Base-by-base conservation (phyloP, 2,888 invertebrate species). In the Steromphala cineraria region DNA sequence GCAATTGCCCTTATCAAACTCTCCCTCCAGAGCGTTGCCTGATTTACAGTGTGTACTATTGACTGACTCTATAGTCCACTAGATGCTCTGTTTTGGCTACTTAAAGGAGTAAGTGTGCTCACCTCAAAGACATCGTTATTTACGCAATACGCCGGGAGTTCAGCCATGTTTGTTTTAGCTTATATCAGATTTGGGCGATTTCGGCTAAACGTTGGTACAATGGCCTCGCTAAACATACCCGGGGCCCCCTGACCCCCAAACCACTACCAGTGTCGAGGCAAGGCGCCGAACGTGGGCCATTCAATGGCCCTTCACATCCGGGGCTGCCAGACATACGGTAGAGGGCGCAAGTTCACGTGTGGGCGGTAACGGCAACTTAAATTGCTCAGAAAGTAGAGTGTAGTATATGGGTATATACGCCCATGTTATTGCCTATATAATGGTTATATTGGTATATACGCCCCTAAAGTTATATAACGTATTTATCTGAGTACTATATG, bases 181-280 rank as follows among this genome's bases (percentile, higher is more conserved):
- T 62, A 62, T 62, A 28, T 62, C 62, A 62, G 62, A 62, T 62
- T 62, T 62, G 28, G 62, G 24, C 62, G 62, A 62, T 62, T 62
- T 62, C 62, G 28, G 62, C 28, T 62, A 62, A 62, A 62, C 62
- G 62, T 62, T 62, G 24, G 62, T 21, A 62, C 62, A 62, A 62
- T 62, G 62, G 7, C 24, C 62, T 46, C 3, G 62, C 62, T 62
- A 62, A 62, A 62, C 62, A 62, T 62, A 62, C 62, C 28, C 62
- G 13, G 24, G 62, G 28, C 62, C 62, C 24, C 15, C 8, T 13
- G 62, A 19, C 62, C 62, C 21, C 28, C 17, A 21, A 19, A 28
- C 62, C 62, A 62, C 62, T 24, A 62, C 15, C 62, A 62, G 28
- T 24, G 62, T 24, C 28, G 13, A 15, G 17, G 13, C 15, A 28